Conservation (phyloP, 53 echinoderm and acorn worm species). For the Pentamera pediparva region DNA sequence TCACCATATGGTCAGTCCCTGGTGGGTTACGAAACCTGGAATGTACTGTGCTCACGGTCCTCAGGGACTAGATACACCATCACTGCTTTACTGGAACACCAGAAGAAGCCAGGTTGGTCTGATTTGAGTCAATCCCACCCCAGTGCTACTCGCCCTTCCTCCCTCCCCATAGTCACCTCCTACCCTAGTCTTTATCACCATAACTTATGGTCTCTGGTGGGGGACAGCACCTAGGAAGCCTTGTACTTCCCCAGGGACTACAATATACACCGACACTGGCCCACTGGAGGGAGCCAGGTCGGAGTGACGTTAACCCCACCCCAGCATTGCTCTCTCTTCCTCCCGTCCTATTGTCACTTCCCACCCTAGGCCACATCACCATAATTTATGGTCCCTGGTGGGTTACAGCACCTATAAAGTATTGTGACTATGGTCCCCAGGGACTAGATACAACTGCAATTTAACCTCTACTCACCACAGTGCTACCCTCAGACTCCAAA, state of each 20-base stretch:
- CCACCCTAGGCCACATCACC: no score
- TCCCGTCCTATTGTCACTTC: no score
- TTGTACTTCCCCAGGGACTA: conserved; percentile 68
- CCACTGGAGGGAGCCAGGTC: conserved; percentile 82
- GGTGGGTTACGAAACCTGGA: no score
- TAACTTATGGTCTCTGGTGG: neutral
- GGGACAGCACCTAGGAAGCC: neutral
- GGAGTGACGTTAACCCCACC: neutral
- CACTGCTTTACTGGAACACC: conserved; percentile 97
- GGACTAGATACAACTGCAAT: conserved; percentile 77
- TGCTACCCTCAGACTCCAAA: no score
- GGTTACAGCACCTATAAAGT: neutral
- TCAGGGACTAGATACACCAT: conserved; percentile 74
- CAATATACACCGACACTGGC: conserved; percentile 90
- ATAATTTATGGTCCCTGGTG: neutral
- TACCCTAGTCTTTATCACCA: no score
- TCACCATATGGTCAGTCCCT: no score
- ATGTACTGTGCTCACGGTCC: conserved; percentile 68
- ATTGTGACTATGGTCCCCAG: conserved; percentile 64
- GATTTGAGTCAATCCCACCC: neutral
- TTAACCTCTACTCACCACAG: conserved; percentile 91
- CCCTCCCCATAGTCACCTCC: no score
- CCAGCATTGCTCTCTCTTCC: no score
- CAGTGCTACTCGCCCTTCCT: no score
- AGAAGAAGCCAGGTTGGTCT: conserved; percentile 70